Conservation (phyloP, 2,888 invertebrate genomes). For the Lasioglossum leucozonium region DNA sequence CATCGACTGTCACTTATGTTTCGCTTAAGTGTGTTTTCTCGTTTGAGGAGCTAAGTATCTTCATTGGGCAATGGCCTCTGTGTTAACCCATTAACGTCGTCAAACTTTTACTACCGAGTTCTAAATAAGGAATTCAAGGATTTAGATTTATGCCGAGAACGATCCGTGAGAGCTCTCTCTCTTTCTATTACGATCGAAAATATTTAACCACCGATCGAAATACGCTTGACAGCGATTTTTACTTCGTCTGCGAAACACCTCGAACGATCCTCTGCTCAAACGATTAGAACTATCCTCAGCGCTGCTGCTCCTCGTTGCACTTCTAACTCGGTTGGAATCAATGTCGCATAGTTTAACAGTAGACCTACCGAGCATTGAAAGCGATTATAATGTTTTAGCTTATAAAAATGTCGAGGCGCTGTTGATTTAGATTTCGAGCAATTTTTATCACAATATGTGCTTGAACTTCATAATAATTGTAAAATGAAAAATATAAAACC, state of each 20-base stretch:
- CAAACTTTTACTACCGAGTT: constrained; percentile 14
- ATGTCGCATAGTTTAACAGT: too few species aligned
- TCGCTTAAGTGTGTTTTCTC: constrained; percentile 30
- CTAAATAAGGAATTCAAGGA: constrained; percentile 11
- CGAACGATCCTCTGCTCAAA: not conserved
- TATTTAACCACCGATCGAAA: not conserved
- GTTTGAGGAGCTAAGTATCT: constrained; percentile 22
- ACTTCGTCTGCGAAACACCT: not conserved
- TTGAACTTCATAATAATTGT: too few species aligned
- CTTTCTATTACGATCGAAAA: not conserved
- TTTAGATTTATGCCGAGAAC: not conserved
- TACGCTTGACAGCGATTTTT: not conserved
- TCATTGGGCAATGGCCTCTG: constrained; percentile 26
- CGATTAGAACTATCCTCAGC: not conserved
- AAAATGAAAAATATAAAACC: too few species aligned
- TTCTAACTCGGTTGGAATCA: not conserved
- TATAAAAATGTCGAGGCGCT: too few species aligned
- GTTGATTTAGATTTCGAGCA: too few species aligned
- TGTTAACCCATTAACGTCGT: constrained; percentile 15
- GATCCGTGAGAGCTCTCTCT: not conserved
- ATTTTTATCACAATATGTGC: too few species aligned
- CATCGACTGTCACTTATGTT: constrained; percentile 26
- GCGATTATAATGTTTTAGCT: too few species aligned
- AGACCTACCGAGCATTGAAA: too few species aligned
- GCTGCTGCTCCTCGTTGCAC: not conserved